phyloP scores from a whole-genome alignment of 1,140 invertebrate genomes.

The Rhizoglyphus robini region DNA sequence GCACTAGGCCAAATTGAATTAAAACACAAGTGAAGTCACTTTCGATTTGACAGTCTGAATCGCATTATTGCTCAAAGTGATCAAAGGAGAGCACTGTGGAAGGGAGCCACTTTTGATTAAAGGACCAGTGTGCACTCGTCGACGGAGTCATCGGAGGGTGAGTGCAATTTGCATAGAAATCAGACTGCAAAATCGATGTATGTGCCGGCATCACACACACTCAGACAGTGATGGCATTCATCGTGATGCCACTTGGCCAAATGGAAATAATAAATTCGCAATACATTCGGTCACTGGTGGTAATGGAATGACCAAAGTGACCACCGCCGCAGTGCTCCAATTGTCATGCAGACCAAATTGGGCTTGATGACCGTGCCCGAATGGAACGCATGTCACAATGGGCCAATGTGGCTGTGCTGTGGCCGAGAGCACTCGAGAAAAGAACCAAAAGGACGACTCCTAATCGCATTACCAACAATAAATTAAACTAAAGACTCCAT shows the following conservation, averaged over 20 bases:
- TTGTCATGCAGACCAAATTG: background rate
- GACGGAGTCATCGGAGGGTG: no score
- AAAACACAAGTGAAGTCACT: background rate
- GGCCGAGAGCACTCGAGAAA: no score
- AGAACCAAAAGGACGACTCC: background rate
- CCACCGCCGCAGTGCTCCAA: background rate
- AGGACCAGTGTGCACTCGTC: background rate
- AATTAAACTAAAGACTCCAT: background rate
- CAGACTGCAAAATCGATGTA: background rate
- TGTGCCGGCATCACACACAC: no score
- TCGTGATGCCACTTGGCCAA: no score
- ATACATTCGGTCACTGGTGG: background rate
- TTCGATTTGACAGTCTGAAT: slow-evolving; percentile 2
- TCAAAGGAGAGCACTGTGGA: background rate
- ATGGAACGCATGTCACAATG: background rate
- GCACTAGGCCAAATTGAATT: slow-evolving; percentile 2
- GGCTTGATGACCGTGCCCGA: background rate
- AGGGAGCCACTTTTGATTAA: background rate
- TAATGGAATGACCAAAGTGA: background rate
- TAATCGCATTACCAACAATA: slow-evolving; percentile 8
- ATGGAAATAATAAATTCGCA: no score
- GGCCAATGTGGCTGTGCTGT: background rate
- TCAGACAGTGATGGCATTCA: no score
- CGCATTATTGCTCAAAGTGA: background rate
- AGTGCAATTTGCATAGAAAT: slow-evolving; percentile 13